Conservation (phyloP, 2,113 vertebrate species). For the Dipodomys stephensi region DNA sequence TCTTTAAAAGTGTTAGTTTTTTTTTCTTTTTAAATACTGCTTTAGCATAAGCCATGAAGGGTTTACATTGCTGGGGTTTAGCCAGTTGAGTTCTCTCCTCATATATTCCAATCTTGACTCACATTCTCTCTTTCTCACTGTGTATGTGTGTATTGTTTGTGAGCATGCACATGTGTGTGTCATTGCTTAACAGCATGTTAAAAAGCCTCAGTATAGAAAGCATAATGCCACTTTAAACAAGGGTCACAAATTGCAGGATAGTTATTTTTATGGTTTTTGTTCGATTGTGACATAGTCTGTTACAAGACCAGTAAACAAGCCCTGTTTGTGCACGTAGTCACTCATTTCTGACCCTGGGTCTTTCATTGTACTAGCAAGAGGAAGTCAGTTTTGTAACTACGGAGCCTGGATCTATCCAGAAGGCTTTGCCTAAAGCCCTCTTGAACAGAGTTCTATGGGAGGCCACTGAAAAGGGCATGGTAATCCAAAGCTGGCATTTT, state of each 20-base stretch:
- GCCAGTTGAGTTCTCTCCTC: not conserved
- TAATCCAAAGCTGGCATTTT: not conserved
- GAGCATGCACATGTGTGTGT: too few species aligned
- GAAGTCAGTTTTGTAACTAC: not conserved
- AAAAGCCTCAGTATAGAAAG: conserved; percentile 16
- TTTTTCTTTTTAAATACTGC: not conserved
- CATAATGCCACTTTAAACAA: not conserved
- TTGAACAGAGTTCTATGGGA: not conserved
- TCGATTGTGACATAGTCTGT: not conserved
- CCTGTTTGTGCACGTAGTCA: not conserved
- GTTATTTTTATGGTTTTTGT: conserved; percentile 36
- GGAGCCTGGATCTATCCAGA: not conserved
- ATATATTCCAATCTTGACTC: not conserved
- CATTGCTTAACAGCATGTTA: not conserved
- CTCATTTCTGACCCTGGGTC: not conserved
- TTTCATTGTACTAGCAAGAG: not conserved
- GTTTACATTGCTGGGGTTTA: too few species aligned
- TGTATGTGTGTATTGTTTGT: not conserved
- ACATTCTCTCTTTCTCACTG: not conserved
- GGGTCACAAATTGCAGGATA: conserved; percentile 33
- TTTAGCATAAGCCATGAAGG: not conserved
- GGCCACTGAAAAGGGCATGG: not conserved
- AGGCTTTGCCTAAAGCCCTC: not conserved
- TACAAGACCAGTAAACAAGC: not conserved
- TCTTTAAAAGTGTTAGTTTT: not conserved